Evolutionary conservation across 2,113 vertebrate genomes (phyloP), one percentile per base, ranked within the genome.

Genomic region (Grammomys dolichurus): DNA sequence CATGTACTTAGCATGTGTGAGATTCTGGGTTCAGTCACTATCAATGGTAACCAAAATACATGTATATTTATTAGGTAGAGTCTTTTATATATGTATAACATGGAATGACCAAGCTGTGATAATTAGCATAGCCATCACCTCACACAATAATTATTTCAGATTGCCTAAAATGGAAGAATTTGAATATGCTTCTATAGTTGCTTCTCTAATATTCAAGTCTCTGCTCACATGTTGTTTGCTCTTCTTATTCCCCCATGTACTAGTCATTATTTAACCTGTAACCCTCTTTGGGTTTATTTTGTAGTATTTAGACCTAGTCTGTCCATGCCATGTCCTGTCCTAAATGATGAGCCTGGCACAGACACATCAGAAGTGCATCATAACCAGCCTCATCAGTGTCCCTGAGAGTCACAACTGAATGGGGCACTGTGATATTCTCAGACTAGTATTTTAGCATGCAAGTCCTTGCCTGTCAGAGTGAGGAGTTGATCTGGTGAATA

Each of bases 261-360:
- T 63, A 46, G 80, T 28, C 31, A 28, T 81, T 75, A 7, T 92
- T 91, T 60, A 43, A 75, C 9, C 33, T 31, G 1, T 40, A 31
- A 11, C 28, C 14, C 2, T 94, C 72, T 85, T 36, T 63, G 69
- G 28, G 31, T 63, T 72, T 72, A 82, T 78, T 58, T 91, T 28
- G 17, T 65, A 81, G 54, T 2, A 40, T 4, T 56, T 72, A 88
- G 43, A 24, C 16, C 7, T 22, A 70, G 54, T 70, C 7, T 58
- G 3, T 31, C 54, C 46, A 58, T 33, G 36, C 69, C n/a, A 20
- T 1, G 6, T 65, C n/a, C 7, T 65, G 1, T 20, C 0, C 0
- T 54, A 22, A 36, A 40, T 56, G 63, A 36, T 33, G 24, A n/a
- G 2, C 4, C n/a, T 24, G 43, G n/a, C 1, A 20, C 31, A 20